phyloP scores from a whole-genome alignment of 2,888 invertebrate species.

The Philopedon plagiatum region DNA sequence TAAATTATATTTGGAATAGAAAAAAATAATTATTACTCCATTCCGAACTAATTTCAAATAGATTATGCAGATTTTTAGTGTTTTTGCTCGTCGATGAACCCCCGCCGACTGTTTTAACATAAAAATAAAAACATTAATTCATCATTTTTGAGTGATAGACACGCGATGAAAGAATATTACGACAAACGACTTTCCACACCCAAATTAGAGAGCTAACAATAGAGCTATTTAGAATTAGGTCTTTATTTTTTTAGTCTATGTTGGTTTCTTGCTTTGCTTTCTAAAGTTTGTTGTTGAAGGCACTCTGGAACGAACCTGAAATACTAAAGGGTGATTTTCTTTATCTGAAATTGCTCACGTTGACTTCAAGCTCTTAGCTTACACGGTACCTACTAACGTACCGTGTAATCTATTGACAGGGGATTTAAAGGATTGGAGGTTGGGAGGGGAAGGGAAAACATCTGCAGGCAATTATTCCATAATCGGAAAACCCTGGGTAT shows the following conservation, averaged over 20 bases:
- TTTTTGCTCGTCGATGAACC: neutral
- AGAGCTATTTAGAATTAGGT: conserved; percentile 28
- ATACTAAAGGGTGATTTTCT: too few relatives aligned
- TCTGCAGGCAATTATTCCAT: too few relatives aligned
- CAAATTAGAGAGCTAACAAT: conserved; percentile 31
- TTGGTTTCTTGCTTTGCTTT: neutral
- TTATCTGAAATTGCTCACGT: neutral
- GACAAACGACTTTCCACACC: conserved; percentile 40
- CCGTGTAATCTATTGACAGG: neutral
- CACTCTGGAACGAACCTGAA: too few relatives aligned
- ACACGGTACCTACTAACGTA: neutral
- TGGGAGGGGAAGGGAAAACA: too few relatives aligned
- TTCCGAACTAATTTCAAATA: neutral
- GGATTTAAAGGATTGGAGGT: too few relatives aligned
- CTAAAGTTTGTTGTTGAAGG: too few relatives aligned
- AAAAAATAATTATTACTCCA: neutral
- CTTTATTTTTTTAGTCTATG: conserved; percentile 7
- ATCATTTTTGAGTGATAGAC: conserved; percentile 33
- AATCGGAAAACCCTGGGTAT: too few relatives aligned
- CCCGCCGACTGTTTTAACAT: neutral
- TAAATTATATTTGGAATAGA: too few relatives aligned
- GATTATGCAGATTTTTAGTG: conserved; percentile 17
- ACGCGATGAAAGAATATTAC: conserved; percentile 30
- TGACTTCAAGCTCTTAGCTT: neutral
- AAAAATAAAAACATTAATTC: conserved; percentile 34